These are phyloP conservation scores for Notodonta dromedarius DNA, from an alignment of 2,888 invertebrate species.

Conservation along the genomic window DNA sequence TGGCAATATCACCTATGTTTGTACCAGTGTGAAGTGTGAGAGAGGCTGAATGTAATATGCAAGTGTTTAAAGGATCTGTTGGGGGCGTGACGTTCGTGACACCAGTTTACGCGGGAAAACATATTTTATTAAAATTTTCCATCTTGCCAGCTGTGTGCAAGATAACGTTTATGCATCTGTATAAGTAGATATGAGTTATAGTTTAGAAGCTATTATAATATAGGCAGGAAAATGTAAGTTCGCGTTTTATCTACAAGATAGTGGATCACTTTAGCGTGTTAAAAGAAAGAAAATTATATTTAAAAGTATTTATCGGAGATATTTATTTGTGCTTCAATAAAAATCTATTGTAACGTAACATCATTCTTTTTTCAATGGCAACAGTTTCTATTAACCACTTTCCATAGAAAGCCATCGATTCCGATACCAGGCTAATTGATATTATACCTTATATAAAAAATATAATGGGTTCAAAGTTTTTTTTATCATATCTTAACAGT, in stretches of 20 bases:
- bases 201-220: not conserved
- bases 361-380: too few species aligned
- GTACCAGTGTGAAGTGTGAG: conserved; percentile 21
- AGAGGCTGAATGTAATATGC: conserved; percentile 26
- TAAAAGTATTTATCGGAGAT: too few species aligned
- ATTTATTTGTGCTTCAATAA: too few species aligned
- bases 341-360: too few species aligned
- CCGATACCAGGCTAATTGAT: too few species aligned
- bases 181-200: conserved; percentile 6
- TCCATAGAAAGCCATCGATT: too few species aligned
- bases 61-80: conserved; percentile 63
- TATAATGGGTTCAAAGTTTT: too few species aligned
- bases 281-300: too few species aligned
- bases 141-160: conserved; percentile 60
- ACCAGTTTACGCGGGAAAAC: conserved; percentile 66
- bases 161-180: conserved; percentile 32
- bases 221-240: not conserved
- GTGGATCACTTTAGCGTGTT: too few species aligned
- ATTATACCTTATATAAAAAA: too few species aligned
- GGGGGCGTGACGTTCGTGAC: conserved; percentile 61
- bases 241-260: not conserved
- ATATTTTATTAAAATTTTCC: conserved; percentile 78
- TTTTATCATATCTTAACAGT: not conserved
- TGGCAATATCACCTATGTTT: conserved; percentile 18
- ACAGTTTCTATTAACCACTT: too few species aligned